phyloP scores from a whole-genome alignment of 2,888 invertebrate species.

The Osedax frankpressi region DNA sequence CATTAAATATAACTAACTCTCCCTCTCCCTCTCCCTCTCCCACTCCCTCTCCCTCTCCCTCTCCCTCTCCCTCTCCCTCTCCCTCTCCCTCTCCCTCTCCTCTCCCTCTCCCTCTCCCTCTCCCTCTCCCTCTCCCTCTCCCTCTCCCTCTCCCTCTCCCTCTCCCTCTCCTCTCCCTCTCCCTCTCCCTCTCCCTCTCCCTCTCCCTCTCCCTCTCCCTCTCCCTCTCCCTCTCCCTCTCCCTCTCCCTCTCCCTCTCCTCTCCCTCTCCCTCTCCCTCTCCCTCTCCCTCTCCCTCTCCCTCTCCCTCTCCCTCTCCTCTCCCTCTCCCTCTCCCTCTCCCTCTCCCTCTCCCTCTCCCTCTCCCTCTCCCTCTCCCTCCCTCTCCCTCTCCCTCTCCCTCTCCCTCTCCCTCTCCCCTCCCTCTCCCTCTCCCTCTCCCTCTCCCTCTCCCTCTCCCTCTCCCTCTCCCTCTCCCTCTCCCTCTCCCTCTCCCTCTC shows the following conservation, averaged over 20 bases:
- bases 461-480: not conserved
- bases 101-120: not conserved
- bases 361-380: constrained; percentile 5
- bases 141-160: not conserved
- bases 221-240: not conserved
- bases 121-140: not conserved
- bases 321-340: not conserved
- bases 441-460: not conserved
- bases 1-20: too few species aligned
- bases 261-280: not conserved
- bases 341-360: not conserved
- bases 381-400: constrained; percentile 14
- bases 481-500: not conserved
- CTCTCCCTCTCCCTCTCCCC: too few species aligned
- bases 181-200: constrained; percentile 2
- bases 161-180: not conserved
- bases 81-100: not conserved
- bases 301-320: not conserved
- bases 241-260: constrained; percentile 4
- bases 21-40: too few species aligned
- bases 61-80: not conserved
- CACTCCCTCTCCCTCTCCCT: too few species aligned
- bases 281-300: not conserved
- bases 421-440: not conserved
- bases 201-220: not conserved